A percentile compares a stretch with the other conserved stretches of the same genome.
phyloP scores from a whole-genome alignment of 2,113 vertebrate genomes.

The Rhynchomys soricoides region DNA sequence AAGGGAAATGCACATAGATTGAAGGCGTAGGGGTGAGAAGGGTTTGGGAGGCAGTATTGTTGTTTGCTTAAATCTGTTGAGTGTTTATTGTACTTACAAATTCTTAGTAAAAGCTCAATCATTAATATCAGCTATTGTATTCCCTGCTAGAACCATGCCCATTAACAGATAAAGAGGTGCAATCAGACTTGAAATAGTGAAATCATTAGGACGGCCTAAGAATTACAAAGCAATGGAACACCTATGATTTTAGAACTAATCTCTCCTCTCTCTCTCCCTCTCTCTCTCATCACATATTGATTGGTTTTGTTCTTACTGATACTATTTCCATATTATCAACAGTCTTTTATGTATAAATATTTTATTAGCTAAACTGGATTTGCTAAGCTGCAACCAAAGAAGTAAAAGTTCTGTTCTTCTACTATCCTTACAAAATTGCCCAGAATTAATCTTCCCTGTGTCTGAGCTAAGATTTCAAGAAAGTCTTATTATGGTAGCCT shows the following conservation, averaged over 20 bases:
- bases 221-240: background rate
- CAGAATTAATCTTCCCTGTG: slow-evolving; percentile 35
- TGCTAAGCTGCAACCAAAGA: background rate
- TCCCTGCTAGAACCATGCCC: background rate
- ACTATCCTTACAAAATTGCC: slow-evolving; percentile 17
- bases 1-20: fast-evolving
- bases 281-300: background rate
- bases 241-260: background rate
- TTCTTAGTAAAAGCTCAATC: background rate
- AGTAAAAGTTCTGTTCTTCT: slow-evolving; percentile 6
- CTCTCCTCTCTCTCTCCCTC: background rate
- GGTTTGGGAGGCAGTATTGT: background rate
- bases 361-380: slow-evolving; percentile 16
- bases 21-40: background rate
- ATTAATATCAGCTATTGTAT: background rate
- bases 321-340: slow-evolving; percentile 20
- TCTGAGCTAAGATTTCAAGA: slow-evolving; percentile 33
- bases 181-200: background rate
- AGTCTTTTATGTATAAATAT: background rate
- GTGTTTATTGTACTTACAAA: background rate
- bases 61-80: background rate
- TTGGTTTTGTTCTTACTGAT: slow-evolving; percentile 13
- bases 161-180: background rate
- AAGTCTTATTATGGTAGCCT: slow-evolving; percentile 35
- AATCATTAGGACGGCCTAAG: background rate